These are phyloP conservation scores for Mirounga angustirostris DNA, from an alignment of 2,113 vertebrate species.

Conservation along the genomic window DNA sequence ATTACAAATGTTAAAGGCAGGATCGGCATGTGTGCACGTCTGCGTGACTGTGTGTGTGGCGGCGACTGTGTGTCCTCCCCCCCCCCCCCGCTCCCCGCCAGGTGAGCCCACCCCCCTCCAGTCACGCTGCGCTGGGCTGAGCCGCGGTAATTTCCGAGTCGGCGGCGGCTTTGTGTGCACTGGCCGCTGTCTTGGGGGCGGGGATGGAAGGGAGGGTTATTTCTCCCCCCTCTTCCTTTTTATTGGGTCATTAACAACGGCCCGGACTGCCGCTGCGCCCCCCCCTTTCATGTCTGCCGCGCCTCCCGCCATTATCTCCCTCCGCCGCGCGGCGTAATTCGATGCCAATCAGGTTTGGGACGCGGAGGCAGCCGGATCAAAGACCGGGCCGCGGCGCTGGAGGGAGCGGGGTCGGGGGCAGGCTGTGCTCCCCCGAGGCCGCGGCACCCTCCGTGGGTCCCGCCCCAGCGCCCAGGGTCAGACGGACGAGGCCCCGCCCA, in stretches of 20 bases:
- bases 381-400: constrained; percentile 67
- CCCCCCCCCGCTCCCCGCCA: constrained; percentile 56
- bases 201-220: constrained; percentile 75
- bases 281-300: constrained; percentile 84
- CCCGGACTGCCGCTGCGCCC: constrained; percentile 78
- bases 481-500: not conserved
- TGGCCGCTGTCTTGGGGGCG: constrained; percentile 78
- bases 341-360: constrained; percentile 85
- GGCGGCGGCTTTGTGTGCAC: constrained; percentile 83
- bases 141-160: constrained; percentile 81
- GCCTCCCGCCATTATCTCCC: constrained; percentile 84
- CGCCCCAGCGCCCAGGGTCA: not conserved
- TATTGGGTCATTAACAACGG: constrained; percentile 86
- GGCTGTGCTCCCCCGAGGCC: not conserved
- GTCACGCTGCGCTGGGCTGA: constrained; percentile 81
- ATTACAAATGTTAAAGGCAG: not conserved
- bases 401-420: not conserved
- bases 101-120: constrained; percentile 74
- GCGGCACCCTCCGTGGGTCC: not conserved
- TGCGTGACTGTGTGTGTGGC: not conserved
- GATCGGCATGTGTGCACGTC: not conserved
- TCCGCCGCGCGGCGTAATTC: constrained; percentile 80
- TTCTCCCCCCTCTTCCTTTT: constrained; percentile 81
- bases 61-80: not conserved
- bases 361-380: constrained; percentile 79